phyloP scores from a whole-genome alignment of 2,797 vertebrate genomes.

The Myripristis murdjan region DNA sequence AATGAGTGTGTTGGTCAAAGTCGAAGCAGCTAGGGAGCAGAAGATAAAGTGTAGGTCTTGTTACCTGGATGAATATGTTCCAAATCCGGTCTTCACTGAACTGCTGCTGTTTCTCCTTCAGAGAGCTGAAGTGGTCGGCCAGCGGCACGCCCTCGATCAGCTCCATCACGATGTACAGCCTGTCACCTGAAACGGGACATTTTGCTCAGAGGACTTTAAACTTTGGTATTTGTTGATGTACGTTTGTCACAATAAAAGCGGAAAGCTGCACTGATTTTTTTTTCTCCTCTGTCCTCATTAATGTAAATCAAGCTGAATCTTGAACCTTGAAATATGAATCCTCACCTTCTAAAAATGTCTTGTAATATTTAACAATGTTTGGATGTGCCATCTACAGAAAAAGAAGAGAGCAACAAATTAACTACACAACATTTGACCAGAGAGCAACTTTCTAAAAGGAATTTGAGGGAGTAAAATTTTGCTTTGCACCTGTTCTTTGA shows the following conservation, averaged over 20 bases:
- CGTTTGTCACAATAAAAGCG: neutral
- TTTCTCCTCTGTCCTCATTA: too few species aligned
- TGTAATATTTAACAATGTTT: constrained; percentile 93
- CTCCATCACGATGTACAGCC: constrained; percentile 94
- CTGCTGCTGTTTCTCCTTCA: constrained; percentile 90
- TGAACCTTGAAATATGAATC: neutral
- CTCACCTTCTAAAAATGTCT: constrained; percentile 95
- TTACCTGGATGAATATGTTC: constrained; percentile 94
- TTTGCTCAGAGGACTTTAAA: neutral
- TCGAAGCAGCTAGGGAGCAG: neutral
- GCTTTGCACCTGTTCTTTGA: constrained; percentile 89
- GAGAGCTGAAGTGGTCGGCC: constrained; percentile 90
- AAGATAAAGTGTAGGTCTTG: neutral
- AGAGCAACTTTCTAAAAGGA: neutral
- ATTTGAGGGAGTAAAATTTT: neutral
- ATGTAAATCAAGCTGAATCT: neutral
- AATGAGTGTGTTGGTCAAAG: neutral
- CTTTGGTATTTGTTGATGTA: neutral
- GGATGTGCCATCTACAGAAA: constrained; percentile 90
- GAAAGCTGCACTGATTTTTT: too few species aligned
- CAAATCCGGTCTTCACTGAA: constrained; percentile 92
- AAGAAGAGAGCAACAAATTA: constrained; percentile 26
- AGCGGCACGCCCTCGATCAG: constrained; percentile 91
- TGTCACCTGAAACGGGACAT: constrained; percentile 81
- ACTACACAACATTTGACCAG: neutral